A percentile compares a stretch with the other conserved stretches of the same genome.
These are phyloP conservation scores for Brenthis daphne DNA, from an alignment of 2,888 invertebrate species.

Conservation along the genomic window DNA sequence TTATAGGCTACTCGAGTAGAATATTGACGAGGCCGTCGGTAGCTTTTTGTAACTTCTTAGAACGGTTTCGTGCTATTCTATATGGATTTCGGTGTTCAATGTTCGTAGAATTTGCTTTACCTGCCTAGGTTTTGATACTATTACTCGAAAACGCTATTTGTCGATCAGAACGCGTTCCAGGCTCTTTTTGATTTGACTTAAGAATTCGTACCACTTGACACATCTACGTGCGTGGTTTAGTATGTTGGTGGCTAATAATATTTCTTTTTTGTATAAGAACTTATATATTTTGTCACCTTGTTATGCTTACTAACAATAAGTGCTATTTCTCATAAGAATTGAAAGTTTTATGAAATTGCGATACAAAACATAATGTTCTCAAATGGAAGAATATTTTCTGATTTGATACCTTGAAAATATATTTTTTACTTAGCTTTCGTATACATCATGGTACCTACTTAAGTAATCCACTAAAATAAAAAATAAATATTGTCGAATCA, in stretches of 20 bases:
- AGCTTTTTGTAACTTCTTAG: conserved; percentile 61
- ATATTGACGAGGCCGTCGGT: conserved; percentile 59
- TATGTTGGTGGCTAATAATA: background rate
- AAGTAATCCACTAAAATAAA: background rate
- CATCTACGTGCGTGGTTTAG: conserved; percentile 3
- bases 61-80: conserved; percentile 60
- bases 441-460: too few relatives aligned
- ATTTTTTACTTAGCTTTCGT: too few relatives aligned
- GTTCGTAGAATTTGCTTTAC: conserved; percentile 53
- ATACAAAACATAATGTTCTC: too few relatives aligned
- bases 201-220: conserved; percentile 19
- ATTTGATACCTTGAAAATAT: too few relatives aligned
- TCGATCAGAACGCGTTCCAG: conserved; percentile 33
- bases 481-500: background rate
- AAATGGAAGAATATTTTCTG: too few relatives aligned
- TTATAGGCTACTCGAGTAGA: conserved; percentile 63
- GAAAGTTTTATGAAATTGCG: too few relatives aligned
- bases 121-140: conserved; percentile 42
- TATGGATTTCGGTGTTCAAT: conserved; percentile 46
- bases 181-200: conserved; percentile 26
- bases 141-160: conserved; percentile 34
- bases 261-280: background rate
- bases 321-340: too few relatives aligned
- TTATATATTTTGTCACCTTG: background rate
- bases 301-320: background rate